Evolutionary conservation across 2,113 vertebrate species (phyloP), one percentile per base, ranked within the genome.

Genomic region (Macaca nemestrina): DNA sequence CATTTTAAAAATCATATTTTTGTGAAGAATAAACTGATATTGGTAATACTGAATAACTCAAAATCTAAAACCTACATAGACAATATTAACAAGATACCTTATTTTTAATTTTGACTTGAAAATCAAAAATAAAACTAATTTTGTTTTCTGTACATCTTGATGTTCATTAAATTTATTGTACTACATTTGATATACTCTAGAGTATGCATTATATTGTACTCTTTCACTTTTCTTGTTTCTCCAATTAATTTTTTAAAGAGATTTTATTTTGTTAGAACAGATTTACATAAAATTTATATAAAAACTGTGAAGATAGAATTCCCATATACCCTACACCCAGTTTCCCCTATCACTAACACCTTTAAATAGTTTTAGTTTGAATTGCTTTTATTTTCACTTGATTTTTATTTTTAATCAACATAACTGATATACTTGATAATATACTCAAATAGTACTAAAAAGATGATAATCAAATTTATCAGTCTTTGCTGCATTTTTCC

Each of bases 151-250:
- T 48, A 73, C 40, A 94, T 91, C 61, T 75, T 93, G 25, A 93
- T 95, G 25, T 72, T 84, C 55, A n/a, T 78, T 89, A 75, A 80
- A 43, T 95, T 75, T 78, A 90, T 50, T 85, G 1, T 48, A 84
- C 7, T 90, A 35, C 59, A 45, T 38, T 73, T 78, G 90, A 59
- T 68, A 52, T 55, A 48, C 0, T 52, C n/a, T 70, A 48, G 38
- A 68, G 8, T 78, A 9, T 43, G 4, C 27, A 72, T 96, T 61
- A 92, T 16, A 38, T n/a, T 68, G 13, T 59, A 64, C 38, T 78
- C 25, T 87, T 97, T 93, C 38, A 73, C 94, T 61, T 87, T 94
- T 88, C 20, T 85, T 95, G 6, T 92, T 96, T 87, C 40, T 91
- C 57, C 18, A 61, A 40, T 86, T 89, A 64, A 43, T 52, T 68